Evolutionary conservation across 1,140 invertebrate species (phyloP).

Genomic region (Melitaea cinxia): DNA sequence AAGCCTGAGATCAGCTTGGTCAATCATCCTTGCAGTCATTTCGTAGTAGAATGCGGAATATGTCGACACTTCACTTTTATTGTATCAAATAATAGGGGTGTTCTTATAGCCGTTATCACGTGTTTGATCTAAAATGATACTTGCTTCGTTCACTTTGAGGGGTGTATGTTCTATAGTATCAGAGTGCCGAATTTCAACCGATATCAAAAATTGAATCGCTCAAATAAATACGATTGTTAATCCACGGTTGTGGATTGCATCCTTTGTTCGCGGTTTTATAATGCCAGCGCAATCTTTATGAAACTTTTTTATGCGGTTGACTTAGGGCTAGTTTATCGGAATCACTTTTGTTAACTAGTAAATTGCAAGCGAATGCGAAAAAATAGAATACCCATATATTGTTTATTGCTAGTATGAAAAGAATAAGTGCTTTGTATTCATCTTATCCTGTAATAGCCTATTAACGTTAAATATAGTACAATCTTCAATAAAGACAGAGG

Average conservation of each 20-base stretch:
- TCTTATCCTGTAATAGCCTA: too few species aligned
- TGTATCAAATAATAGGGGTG: conserved; percentile 81
- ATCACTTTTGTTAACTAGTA: background rate
- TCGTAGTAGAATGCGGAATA: conserved; percentile 78
- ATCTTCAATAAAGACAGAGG: too few species aligned
- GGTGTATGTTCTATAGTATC: conserved; percentile 54
- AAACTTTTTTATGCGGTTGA: conserved; percentile 18
- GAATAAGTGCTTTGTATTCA: too few species aligned
- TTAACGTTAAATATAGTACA: too few species aligned
- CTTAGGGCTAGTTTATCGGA: background rate
- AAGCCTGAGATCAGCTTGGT: conserved; percentile 47
- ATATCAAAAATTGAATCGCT: conserved; percentile 57
- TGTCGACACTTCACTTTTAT: conserved; percentile 81
- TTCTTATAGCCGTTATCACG: conserved; percentile 80
- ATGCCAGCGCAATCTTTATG: conserved; percentile 32
- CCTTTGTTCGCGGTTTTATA: conserved; percentile 47
- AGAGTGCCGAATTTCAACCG: conserved; percentile 48
- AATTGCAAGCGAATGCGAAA: background rate
- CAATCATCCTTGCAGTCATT: conserved; percentile 54
- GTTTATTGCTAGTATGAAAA: too few species aligned
- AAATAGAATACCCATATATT: too few species aligned
- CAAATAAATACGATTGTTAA: conserved; percentile 50
- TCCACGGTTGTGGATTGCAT: conserved; percentile 45
- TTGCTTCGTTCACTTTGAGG: conserved; percentile 59
- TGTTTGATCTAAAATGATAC: conserved; percentile 82